Evolutionary conservation across 2,888 invertebrate species (phyloP), one percentile per base, ranked within the genome.

Genomic region (Halocaridina rubra): DNA sequence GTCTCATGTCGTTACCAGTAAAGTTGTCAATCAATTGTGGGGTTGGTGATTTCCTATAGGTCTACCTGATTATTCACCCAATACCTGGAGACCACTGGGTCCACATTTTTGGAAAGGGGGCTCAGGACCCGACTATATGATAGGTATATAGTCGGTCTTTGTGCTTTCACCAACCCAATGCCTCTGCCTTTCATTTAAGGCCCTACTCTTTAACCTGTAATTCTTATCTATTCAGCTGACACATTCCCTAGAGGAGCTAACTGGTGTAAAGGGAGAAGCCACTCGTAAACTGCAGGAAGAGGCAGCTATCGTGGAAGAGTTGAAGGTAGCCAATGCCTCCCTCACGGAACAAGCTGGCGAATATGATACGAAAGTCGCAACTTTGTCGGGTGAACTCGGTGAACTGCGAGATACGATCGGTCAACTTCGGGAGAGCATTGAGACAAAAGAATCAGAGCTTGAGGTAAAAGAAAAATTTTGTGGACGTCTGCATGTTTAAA

Each of bases 171-270:
- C n/a, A n/a, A n/a, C n/a, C n/a, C n/a, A n/a, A n/a, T n/a, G n/a
- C n/a, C n/a, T n/a, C n/a, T n/a, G n/a, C n/a, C n/a, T n/a, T n/a
- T n/a, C n/a, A n/a, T n/a, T n/a, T n/a, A n/a, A n/a, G n/a, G n/a
- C n/a, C n/a, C n/a, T n/a, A n/a, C n/a, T n/a, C n/a, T n/a, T n/a
- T n/a, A n/a, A n/a, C n/a, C n/a, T n/a, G n/a, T n/a, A n/a, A n/a
- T n/a, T n/a, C n/a, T n/a, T n/a, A n/a, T n/a, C n/a, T n/a, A n/a
- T 53, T 7, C 74, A 87, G 87, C 46, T 87, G 7, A 85, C 87
- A 10, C 85, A 75, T 5, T 85, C 85, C 19, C 59, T 87, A n/a
- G 82, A 87, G 33, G 87, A 87, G 24, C 32, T 85, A 13, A 85
- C 76, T 5, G 32, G 27, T 16, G 39, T 82, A 10, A 85, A 87